Base-by-base conservation (phyloP, 2,113 vertebrate genomes). In the Solea solea region DNA sequence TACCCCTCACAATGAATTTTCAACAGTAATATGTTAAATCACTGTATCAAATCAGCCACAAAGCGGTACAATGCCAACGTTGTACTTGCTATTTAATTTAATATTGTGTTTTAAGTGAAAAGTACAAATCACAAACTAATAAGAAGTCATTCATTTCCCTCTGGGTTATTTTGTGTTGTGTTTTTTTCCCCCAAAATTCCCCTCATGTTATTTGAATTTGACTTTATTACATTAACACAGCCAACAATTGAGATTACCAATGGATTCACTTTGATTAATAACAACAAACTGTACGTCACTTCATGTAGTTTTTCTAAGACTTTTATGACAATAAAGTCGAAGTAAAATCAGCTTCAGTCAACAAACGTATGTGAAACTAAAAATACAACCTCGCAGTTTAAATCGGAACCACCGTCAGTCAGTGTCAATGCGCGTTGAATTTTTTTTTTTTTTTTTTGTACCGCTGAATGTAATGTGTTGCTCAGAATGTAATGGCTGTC, bases 221-320 rank as follows among this genome's bases (percentile, higher is more conserved):
- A 54, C 80, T 80, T 64, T 49, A 60, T 14, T 34, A 54, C 66
- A 85, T 80, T 63, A 69, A 63, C 61, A 80, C 70, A 78, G 73
- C 69, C 45, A 76, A 70, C 64, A 62, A 77, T 16, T 52, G 50
- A 72, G 55, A 82, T 59, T 79, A 67, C 14, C 62, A 78, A 80
- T 72, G 52, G 21, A 82, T 78, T 68, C 49, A 52, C 49, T 74
- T 58, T 64, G 27, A 73, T 83, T 64, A 65, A 74, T 70, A 21
- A 66, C 46, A 69, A 69, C 15, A 70, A 67, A 76, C 58, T 72
- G 11, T 46, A 7, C 3, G 68, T 45, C 39, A 59, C 25, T 69
- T 63, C 50, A 27, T 60, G 60, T 15, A 50, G 54, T 65, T 64
- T 51, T 61, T 34, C 56, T 72, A 44, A 53, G 57, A 64, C 15